Base-by-base conservation (phyloP, 2,113 vertebrate species). In the Galemys pyrenaicus region DNA sequence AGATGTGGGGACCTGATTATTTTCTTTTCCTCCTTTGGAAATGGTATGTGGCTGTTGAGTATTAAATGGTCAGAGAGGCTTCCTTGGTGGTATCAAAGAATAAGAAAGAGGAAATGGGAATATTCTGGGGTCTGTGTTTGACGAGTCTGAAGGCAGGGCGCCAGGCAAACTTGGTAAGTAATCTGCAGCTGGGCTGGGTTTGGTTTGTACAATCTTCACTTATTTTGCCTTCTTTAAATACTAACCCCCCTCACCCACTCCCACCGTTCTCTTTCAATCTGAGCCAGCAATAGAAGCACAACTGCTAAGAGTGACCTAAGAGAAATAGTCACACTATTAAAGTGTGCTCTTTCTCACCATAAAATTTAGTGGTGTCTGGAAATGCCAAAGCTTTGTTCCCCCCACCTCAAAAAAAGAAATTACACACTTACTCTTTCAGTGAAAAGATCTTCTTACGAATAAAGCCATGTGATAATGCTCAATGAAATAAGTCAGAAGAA, bases 21-120 rank as follows among this genome's bases (percentile, higher is more conserved):
- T 96, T 81, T 89, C 86, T 92, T 78, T 91, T 88, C 85, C 93
- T 90, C 95, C 94, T 97, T 92, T 96, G 92, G 95, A 92, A 78
- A 97, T 95, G 89, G 92, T 86, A 93, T 95, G 93, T 85, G 81
- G 56, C 71, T 88, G 73, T 78, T 84, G 92, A 87, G 15, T 87
- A 94, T 89, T 64, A 94, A 82, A 64, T 87, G 80, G 19, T 56
- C 64, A 56, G 58, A 86, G 67, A 86, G 17, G 89, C 85, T 95
- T 94, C 87, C 44, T 68, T 64, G 49, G 84, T 96, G 84, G 83
- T 79, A 78, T 94, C 62, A 88, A 92, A 94, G 62, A 93, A 30
- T n/a, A 49, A 68, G 41, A 73, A 70, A 82, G 51, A 95, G 56
- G 83, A 94, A 85, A n/a, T 39, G 68, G 56, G 73, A 85, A 81